phyloP scores from a whole-genome alignment of 1,140 invertebrate species.

The Drosophila arawakana region DNA sequence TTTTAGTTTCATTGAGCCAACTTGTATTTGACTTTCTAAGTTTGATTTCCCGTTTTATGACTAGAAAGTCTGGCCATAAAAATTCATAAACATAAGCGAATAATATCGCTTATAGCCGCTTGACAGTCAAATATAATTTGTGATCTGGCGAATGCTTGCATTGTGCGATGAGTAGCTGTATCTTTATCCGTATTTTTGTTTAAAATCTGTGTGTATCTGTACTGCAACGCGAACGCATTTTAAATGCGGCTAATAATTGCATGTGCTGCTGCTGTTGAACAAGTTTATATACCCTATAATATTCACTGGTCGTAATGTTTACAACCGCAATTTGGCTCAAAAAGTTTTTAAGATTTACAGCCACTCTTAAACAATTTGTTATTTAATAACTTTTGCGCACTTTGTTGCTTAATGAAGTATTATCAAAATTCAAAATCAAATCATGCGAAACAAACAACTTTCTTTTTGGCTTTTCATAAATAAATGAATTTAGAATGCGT shows the following conservation, averaged over 20 bases:
- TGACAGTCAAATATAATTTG: constrained; percentile 48
- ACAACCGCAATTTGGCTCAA: constrained; percentile 56
- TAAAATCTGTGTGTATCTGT: constrained; percentile 1
- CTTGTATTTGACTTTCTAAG: constrained; percentile 66
- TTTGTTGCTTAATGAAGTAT: background rate
- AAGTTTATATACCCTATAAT: constrained; percentile 25
- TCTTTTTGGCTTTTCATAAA: no score
- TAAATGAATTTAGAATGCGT: no score
- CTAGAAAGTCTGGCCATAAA: constrained; percentile 68
- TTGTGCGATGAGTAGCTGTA: constrained; percentile 6
- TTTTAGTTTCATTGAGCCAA: constrained; percentile 21
- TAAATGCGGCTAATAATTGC: constrained; percentile 58
- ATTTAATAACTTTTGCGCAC: constrained; percentile 1
- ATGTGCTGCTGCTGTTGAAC: constrained; percentile 25
- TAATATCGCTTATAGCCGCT: constrained; percentile 50
- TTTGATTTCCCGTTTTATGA: constrained; percentile 64
- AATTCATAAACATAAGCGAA: constrained; percentile 63
- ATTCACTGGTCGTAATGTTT: constrained; percentile 48
- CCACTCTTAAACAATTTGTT: background rate
- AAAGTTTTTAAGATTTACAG: constrained; percentile 17
- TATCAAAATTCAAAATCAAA: background rate
- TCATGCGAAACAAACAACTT: background rate
- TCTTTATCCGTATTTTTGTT: constrained; percentile 3
- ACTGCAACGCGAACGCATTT: constrained; percentile 49
- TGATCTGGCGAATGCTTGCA: constrained; percentile 35